Conservation (phyloP, 2,888 invertebrate species). For the Stenodema calcarata region DNA sequence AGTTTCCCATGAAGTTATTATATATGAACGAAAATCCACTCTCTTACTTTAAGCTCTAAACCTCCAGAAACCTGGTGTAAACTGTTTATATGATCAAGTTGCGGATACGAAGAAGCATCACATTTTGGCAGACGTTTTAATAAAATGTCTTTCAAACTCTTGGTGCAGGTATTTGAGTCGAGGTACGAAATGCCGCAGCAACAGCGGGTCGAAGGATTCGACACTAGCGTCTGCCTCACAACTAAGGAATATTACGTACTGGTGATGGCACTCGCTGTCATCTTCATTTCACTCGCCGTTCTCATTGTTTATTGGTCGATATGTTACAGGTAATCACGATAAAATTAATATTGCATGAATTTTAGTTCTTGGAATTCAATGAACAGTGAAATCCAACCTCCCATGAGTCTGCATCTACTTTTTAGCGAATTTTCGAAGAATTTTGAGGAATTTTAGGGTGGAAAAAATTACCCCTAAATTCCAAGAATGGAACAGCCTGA, state of each 20-base stretch:
- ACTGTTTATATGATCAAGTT: too few relatives aligned
- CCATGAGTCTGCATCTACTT: too few relatives aligned
- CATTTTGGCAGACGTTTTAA: neutral
- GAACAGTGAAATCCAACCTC: neutral
- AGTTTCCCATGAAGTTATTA: too few relatives aligned
- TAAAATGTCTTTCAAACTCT: slow-evolving; percentile 15
- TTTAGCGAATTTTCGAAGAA: too few relatives aligned
- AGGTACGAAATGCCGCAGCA: slow-evolving; percentile 63
- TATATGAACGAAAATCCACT: too few relatives aligned
- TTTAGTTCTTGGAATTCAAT: neutral
- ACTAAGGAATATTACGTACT: slow-evolving; percentile 84
- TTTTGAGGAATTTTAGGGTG: too few relatives aligned
- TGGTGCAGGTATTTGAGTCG: slow-evolving; percentile 78
- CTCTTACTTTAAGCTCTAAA: too few relatives aligned
- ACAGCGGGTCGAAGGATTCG: slow-evolving; percentile 68
- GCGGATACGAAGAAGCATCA: too few relatives aligned
- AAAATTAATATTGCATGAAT: neutral
- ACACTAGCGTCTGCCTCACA: slow-evolving; percentile 75
- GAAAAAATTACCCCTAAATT: too few relatives aligned
- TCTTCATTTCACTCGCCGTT: slow-evolving; percentile 76
- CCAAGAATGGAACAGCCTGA: too few relatives aligned
- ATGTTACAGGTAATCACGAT: slow-evolving; percentile 71
- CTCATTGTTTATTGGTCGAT: slow-evolving; percentile 76
- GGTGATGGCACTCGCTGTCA: slow-evolving; percentile 77
- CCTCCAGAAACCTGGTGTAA: too few relatives aligned